These are phyloP conservation scores for Sturmia bella DNA, from an alignment of 2,888 invertebrate species.

Conservation along the genomic window DNA sequence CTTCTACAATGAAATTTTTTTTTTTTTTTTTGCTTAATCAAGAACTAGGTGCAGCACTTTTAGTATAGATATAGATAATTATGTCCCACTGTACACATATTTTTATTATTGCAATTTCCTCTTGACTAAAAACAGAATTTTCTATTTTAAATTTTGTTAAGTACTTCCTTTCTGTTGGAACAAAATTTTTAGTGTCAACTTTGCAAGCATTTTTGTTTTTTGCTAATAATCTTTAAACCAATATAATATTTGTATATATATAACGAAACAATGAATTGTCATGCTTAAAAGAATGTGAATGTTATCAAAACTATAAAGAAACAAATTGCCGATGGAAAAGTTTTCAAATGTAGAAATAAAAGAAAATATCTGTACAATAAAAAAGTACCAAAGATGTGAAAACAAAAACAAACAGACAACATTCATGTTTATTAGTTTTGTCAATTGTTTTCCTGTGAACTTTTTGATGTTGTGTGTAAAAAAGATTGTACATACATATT, in stretches of 20 bases:
- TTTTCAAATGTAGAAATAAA: slow-evolving; percentile 22
- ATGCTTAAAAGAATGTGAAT: background rate
- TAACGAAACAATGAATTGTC: slow-evolving; percentile 59
- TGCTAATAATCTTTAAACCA: slow-evolving; percentile 25
- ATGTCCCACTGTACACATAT: no score
- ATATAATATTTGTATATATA: slow-evolving; percentile 39
- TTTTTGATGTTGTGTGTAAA: slow-evolving; percentile 1
- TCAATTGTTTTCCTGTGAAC: slow-evolving; percentile 48
- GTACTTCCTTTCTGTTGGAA: slow-evolving; percentile 22
- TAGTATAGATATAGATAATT: no score
- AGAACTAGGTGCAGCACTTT: no score
- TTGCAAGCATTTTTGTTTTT: background rate
- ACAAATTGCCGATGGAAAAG: background rate
- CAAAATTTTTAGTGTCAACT: slow-evolving; percentile 13
- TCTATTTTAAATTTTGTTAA: slow-evolving; percentile 20
- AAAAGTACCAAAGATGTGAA: slow-evolving; percentile 6
- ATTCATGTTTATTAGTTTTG: slow-evolving; percentile 64
- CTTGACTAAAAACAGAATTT: slow-evolving; percentile 32
- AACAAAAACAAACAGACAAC: no score
- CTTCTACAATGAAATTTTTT: no score
- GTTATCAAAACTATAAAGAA: background rate
- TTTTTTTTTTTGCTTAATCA: no score
- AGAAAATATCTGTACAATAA: background rate
- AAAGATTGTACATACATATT: background rate
- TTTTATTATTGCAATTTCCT: no score